Base-by-base conservation (phyloP, 2,113 vertebrate genomes). In the Orthochromis indermauri region DNA sequence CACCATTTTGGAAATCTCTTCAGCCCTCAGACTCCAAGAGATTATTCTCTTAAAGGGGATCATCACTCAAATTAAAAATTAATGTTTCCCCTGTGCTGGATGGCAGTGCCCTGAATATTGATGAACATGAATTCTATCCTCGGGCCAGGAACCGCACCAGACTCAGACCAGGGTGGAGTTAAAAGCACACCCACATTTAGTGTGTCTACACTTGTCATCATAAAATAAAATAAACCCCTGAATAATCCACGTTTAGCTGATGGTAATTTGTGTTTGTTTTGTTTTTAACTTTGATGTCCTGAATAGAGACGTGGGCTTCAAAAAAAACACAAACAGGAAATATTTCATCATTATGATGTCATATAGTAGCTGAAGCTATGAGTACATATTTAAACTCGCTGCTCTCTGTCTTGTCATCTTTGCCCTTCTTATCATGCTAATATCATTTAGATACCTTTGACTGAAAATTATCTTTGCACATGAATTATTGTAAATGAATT, bases 41-140 rank as follows among this genome's bases (percentile, higher is more conserved):
- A 86, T 85, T 73, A 79, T 37, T 49, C 80, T 87, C 63, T 51
- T 84, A 53, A 83, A 84, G 61, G 51, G 66, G 81, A 79, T 90
- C 84, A 91, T 89, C 47, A 49, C 37, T 89, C 45, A 78, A 31
- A 89, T 92, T 80, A 93, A 92, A 85, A 54, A 87, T 92, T n/a
- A 37, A 92, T 88, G 90, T 24, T 59, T 81, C 80, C 82, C 80
- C 71, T 49, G 80, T 10, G 78, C 28, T 84, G 66, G 86, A 91
- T 51, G 90, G 80, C 68, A 76, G 82, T 4, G 37, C 51, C 2
- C 84, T 84, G 87, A 86, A 90, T 88, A 90, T 86, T 76, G 53
- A 89, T 87, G 84, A 88, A 40, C 40, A 47, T 10, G 66, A 80
- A 57, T 78, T 78, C 42, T 49, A 31, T 78, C 71, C 71, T 19